These are phyloP conservation scores for Gavia stellata DNA, from an alignment of 2,113 vertebrate genomes.

Conservation along the genomic window DNA sequence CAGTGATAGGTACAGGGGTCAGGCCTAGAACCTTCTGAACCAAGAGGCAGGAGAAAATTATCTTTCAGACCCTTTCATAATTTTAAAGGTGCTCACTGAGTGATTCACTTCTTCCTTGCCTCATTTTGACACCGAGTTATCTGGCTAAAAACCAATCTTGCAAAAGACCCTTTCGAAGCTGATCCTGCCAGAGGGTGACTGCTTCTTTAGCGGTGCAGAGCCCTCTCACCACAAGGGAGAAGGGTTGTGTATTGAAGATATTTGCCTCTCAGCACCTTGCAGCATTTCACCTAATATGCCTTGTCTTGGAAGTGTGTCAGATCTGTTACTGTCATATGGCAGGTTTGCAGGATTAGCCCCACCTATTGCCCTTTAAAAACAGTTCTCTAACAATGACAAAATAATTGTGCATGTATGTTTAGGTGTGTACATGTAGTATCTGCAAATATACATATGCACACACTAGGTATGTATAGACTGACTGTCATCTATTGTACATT, in stretches of 20 bases:
- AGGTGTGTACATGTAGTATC: background rate
- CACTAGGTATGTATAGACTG: background rate
- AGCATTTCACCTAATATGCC: background rate
- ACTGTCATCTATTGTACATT: background rate
- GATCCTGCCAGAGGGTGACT: background rate
- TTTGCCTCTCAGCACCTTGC: background rate
- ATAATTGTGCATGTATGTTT: background rate
- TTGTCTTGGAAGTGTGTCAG: background rate
- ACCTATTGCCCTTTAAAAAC: background rate
- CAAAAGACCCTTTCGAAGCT: background rate
- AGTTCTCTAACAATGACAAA: background rate
- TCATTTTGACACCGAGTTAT: slow-evolving; percentile 1
- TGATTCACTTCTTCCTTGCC: background rate
- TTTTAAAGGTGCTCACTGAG: background rate
- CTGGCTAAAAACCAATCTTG: background rate
- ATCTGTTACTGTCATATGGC: background rate
- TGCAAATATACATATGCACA: background rate
- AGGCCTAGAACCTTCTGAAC: background rate
- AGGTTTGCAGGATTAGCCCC: background rate
- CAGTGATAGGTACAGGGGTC: background rate
- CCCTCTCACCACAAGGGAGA: background rate
- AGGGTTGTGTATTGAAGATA: background rate
- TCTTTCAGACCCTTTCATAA: background rate
- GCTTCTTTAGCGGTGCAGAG: background rate
- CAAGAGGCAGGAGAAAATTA: background rate